Base-by-base conservation (phyloP, 2,888 invertebrate species). In the Platycheirus albimanus region DNA sequence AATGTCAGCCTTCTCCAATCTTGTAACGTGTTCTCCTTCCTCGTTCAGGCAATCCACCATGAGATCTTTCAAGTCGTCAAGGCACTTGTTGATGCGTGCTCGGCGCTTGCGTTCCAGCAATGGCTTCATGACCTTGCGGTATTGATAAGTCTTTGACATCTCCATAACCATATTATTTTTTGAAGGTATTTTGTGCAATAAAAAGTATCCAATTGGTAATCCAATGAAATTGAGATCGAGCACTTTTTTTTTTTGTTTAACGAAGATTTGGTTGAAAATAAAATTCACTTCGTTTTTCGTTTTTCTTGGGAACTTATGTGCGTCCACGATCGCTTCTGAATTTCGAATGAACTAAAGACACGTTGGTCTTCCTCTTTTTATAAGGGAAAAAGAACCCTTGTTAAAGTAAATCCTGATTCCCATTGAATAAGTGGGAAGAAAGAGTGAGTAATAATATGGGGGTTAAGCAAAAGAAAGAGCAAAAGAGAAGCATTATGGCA, bases 61-160 rank as follows among this genome's bases (percentile, higher is more conserved):
- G 88, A 97, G 91, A 91, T 97, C 97, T 91, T 97, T 97, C 85
- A 97, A 93, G 89, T 97, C 96, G 90, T 97, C 97, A 88, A 97
- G 92, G 91, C 97, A 97, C 87, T 96, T 95, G 91, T 97, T 97
- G 92, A 97, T 97, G 89, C 97, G 93, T 85, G 97, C 97, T 86
- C 97, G 93, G 74, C 97, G 93, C 90, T 97, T 96, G 88, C 97
- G 93, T 91, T 97, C 97, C 85, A 97, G 92, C 95, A 97, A 95
- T 88, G 97, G 97, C 91, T 97, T 97, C 96, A 96, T 97, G 90
- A 97, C 96, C 94, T 96, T 97, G 91, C 97, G 94, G 92, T 97
- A 97, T 91, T 97, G 97, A 92, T 97, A 97, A 88, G 97, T 97
- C 91, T 97, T 94, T 89, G 97, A 97, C 92, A 97, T 90, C 88